phyloP scores from a whole-genome alignment of 2,113 vertebrate genomes.

The Phalacrocorax pelagicus region DNA sequence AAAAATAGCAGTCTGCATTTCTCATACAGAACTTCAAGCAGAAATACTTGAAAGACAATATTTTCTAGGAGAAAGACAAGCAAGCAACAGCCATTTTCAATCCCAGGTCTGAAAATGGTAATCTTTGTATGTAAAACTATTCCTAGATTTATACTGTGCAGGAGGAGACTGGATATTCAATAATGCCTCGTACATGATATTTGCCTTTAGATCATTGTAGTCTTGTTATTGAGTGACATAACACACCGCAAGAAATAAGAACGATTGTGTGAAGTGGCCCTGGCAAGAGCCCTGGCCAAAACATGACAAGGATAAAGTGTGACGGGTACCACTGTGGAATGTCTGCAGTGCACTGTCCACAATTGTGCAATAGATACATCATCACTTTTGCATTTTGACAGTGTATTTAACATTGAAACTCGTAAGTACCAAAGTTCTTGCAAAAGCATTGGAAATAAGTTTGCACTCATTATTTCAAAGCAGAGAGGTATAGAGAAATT shows the following conservation, averaged over 20 bases:
- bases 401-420: not conserved
- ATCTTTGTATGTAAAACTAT: not conserved
- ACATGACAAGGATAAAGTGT: not conserved
- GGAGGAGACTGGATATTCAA: not conserved
- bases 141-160: not conserved
- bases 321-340: not conserved
- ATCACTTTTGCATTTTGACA: not conserved
- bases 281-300: not conserved
- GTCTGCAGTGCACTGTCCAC: not conserved
- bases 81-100: not conserved
- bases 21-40: not conserved
- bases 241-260: not conserved
- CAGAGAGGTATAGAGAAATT: not conserved
- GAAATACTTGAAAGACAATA: not conserved
- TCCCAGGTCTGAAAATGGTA: not conserved
- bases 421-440: not conserved
- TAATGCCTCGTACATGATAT: not conserved
- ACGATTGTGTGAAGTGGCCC: not conserved
- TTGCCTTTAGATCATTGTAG: not conserved
- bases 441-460: not conserved
- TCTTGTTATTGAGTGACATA: not conserved
- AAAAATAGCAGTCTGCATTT: not conserved
- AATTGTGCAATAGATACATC: not conserved
- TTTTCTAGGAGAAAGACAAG: not conserved
- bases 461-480: not conserved